These are phyloP conservation scores for Limnephilus lunatus DNA, from an alignment of 2,888 invertebrate genomes.

Conservation along the genomic window DNA sequence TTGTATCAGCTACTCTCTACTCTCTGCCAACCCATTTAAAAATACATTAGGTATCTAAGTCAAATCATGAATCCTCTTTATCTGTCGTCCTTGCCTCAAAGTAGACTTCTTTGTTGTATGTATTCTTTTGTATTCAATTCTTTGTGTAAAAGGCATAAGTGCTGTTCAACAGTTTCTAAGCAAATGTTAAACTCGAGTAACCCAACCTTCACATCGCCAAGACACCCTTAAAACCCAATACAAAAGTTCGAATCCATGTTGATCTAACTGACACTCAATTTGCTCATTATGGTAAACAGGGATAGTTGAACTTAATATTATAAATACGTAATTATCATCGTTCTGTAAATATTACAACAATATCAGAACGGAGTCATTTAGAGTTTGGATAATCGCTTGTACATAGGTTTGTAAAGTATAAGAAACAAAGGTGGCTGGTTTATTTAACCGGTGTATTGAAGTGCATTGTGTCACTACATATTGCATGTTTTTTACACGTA, in stretches of 20 bases:
- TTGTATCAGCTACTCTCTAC: not conserved
- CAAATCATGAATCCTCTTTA: not conserved
- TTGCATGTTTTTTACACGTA: too few species aligned
- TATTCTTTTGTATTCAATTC: not conserved
- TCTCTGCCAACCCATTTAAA: not conserved
- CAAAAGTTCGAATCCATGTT: not conserved
- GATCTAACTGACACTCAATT: not conserved
- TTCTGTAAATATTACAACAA: too few species aligned
- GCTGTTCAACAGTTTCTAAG: not conserved
- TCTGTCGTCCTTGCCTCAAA: not conserved
- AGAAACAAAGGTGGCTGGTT: too few species aligned
- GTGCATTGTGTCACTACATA: too few species aligned
- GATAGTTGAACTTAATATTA: too few species aligned
- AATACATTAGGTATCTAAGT: not conserved
- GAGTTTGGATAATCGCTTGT: too few species aligned
- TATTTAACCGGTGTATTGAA: too few species aligned
- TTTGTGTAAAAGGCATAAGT: not conserved
- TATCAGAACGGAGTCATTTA: too few species aligned
- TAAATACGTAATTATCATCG: too few species aligned
- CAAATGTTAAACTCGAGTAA: not conserved
- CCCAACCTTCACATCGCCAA: not conserved
- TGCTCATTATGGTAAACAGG: not conserved
- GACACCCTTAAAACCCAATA: not conserved
- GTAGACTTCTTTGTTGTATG: not conserved
- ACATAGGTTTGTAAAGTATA: too few species aligned